Conservation (phyloP, 2,888 invertebrate species). For the Synergus itoensis region DNA sequence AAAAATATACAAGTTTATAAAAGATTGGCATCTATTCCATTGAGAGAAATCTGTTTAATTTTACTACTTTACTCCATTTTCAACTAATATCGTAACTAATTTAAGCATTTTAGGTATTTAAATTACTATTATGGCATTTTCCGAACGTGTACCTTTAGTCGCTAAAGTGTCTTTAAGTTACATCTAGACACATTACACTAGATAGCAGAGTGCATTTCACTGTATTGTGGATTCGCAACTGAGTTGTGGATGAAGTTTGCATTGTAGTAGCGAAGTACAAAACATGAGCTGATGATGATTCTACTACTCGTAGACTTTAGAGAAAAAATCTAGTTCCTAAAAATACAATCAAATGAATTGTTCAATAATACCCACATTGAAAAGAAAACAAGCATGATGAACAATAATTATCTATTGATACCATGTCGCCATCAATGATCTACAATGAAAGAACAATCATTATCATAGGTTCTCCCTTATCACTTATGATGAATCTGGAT, state of each 20-base stretch:
- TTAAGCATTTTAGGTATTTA: background rate
- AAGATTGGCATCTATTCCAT: background rate
- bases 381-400: background rate
- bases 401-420: background rate
- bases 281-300: background rate
- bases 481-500: too few species aligned
- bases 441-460: background rate
- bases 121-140: background rate
- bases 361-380: background rate
- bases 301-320: background rate
- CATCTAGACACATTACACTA: constrained; percentile 2
- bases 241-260: background rate
- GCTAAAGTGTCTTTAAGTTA: background rate
- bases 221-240: constrained; percentile 46
- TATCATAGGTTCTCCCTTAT: too few species aligned
- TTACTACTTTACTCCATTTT: background rate
- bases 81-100: background rate
- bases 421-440: background rate
- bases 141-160: background rate
- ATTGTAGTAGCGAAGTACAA: background rate
- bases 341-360: background rate
- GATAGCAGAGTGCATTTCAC: constrained; percentile 56
- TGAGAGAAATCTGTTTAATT: too few species aligned
- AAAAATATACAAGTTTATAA: too few species aligned
- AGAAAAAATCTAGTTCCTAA: background rate